These are phyloP conservation scores for Pao palembangensis DNA, from an alignment of 2,113 vertebrate genomes.

Conservation along the genomic window DNA sequence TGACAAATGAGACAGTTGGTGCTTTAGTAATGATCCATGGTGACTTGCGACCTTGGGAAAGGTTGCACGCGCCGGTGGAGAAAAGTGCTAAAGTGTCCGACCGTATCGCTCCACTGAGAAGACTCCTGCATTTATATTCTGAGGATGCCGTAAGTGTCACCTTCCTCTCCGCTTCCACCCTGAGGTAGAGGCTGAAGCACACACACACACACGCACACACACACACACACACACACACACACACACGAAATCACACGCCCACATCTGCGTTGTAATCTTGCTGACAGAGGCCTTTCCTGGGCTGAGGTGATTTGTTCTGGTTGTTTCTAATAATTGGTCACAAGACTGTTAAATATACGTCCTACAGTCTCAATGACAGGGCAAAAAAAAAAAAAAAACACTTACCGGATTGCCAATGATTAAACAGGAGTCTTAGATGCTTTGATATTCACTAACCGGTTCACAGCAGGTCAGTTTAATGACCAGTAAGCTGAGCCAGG, in stretches of 20 bases:
- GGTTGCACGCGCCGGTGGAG: constrained; percentile 33
- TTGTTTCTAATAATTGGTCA: constrained; percentile 42
- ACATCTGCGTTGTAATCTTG: constrained; percentile 21
- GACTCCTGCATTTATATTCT: constrained; percentile 58
- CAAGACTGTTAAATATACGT: not conserved
- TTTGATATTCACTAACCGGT: not conserved
- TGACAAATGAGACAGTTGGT: constrained; percentile 33
- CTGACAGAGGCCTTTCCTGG: constrained; percentile 38
- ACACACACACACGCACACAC: constrained; percentile 14
- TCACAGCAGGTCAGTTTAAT: constrained; percentile 25
- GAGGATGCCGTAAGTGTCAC: constrained; percentile 42
- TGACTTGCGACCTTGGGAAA: constrained; percentile 50
- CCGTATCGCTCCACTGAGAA: constrained; percentile 23
- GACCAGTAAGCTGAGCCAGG: constrained; percentile 52
- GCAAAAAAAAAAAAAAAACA: not conserved
- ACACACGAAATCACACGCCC: constrained; percentile 9
- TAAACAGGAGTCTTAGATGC: constrained; percentile 33
- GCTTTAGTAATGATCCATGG: constrained; percentile 28
- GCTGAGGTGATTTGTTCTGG: constrained; percentile 34
- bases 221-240: constrained; percentile 4
- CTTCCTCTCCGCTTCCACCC: constrained; percentile 42
- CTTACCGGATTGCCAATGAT: constrained; percentile 54
- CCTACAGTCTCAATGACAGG: not conserved
- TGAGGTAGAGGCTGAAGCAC: constrained; percentile 31
- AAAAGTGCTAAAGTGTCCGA: constrained; percentile 33